These are phyloP conservation scores for Austrolebias charrua DNA, from an alignment of 2,797 vertebrate species.

Conservation along the genomic window DNA sequence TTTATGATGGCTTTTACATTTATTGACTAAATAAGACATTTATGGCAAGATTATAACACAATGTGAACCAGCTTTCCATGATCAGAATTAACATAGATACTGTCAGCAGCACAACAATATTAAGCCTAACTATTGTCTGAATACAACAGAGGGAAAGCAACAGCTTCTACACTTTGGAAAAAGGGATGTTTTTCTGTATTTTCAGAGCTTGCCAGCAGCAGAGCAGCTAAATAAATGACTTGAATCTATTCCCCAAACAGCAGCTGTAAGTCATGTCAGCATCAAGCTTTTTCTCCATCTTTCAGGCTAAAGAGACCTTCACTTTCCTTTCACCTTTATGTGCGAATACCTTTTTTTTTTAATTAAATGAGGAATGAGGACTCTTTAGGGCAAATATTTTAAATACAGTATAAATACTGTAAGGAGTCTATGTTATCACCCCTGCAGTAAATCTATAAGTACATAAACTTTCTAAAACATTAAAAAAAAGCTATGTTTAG, in stretches of 20 bases:
- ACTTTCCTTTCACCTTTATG: conserved; percentile 8
- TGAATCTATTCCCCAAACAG: conserved; percentile 19
- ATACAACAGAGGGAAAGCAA: conserved; percentile 20
- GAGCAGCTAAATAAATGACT: conserved; percentile 46
- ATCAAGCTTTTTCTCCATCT: conserved; percentile 13
- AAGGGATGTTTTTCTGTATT: conserved; percentile 25
- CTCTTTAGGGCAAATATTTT: conserved; percentile 3
- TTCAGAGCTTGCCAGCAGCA: conserved; percentile 17
- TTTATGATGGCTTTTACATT: neutral
- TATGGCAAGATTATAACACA: neutral
- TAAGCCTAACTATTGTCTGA: conserved; percentile 22
- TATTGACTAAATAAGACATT: neutral
- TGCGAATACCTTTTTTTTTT: conserved; percentile 5
- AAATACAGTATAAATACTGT: conserved; percentile 12
- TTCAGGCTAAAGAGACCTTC: conserved; percentile 10
- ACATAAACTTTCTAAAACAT: too few species aligned
- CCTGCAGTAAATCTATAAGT: neutral
- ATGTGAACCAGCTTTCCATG: neutral
- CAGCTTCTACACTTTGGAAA: conserved; percentile 9
- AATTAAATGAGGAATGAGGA: conserved; percentile 1
- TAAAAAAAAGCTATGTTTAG: too few species aligned
- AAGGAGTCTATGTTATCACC: conserved; percentile 1
- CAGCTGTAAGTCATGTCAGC: conserved; percentile 35
- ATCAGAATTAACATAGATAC: conserved; percentile 11
- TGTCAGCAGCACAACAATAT: conserved; percentile 12